Evolutionary conservation across 2,888 invertebrate genomes (phyloP).

Genomic region (Sphaeridia pumilis): DNA sequence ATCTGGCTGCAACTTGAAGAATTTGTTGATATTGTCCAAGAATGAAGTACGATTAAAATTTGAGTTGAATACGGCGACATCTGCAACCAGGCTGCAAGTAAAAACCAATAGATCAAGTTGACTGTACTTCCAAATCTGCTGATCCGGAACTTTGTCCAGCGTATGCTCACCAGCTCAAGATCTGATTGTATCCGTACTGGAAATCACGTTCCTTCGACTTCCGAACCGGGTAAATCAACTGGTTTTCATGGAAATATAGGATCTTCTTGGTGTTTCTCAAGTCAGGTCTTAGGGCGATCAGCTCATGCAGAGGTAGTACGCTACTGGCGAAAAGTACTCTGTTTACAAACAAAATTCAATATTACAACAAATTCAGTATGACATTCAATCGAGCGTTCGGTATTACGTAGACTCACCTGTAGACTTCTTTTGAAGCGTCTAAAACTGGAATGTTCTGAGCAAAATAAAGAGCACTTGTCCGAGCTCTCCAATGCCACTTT

Average conservation of each 20-base stretch:
- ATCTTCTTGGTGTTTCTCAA: conserved; percentile 50
- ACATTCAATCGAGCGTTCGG: not conserved
- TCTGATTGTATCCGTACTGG: conserved; percentile 64
- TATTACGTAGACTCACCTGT: no score
- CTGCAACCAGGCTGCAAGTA: conserved; percentile 50
- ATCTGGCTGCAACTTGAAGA: conserved; percentile 55
- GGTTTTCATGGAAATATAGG: conserved; percentile 67
- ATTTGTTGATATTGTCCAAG: conserved; percentile 48
- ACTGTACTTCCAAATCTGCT: conserved; percentile 8
- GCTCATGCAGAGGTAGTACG: conserved; percentile 56
- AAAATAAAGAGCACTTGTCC: conserved; percentile 54
- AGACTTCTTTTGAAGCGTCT: no score
- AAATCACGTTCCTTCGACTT: conserved; percentile 56
- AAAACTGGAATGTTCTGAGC: conserved; percentile 51
- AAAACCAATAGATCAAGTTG: not conserved
- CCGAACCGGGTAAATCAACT: conserved; percentile 56
- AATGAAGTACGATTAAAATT: conserved; percentile 57
- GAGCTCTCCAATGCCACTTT: conserved; percentile 67
- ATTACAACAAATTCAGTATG: not conserved
- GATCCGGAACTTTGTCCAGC: not conserved
- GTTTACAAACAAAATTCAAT: conserved; percentile 37
- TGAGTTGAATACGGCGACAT: conserved; percentile 58
- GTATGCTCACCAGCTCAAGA: conserved; percentile 50
- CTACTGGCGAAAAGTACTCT: conserved; percentile 55
- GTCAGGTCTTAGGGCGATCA: conserved; percentile 55